Percentiles rank a stretch among this genome's conserved stretches.
These are phyloP conservation scores for Pseudomyrmex concolor DNA, from an alignment of 1,140 invertebrate species.

Conservation along the genomic window DNA sequence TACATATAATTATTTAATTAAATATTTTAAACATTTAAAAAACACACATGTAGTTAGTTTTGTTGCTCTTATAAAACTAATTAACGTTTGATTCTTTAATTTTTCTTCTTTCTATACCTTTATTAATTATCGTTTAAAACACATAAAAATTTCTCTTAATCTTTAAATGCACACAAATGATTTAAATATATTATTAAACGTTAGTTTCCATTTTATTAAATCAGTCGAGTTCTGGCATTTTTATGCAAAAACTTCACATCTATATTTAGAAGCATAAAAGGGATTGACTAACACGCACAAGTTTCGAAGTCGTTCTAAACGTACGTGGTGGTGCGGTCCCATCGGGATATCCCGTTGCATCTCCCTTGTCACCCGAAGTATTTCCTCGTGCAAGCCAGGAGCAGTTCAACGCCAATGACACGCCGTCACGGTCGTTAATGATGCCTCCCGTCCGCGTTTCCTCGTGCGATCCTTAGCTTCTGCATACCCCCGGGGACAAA, in stretches of 20 bases:
- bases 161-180: neutral
- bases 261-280: conserved; percentile 6
- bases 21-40: conserved; percentile 7
- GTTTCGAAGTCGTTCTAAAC: conserved; percentile 15
- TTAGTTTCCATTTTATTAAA: neutral
- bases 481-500: conserved; percentile 76
- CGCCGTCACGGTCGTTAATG: conserved; percentile 74
- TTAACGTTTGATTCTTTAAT: neutral
- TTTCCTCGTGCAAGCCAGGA: conserved; percentile 56
- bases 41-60: neutral
- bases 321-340: neutral
- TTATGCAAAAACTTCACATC: neutral
- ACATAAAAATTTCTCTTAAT: neutral
- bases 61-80: neutral
- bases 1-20: conserved; percentile 18
- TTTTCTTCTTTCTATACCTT: neutral
- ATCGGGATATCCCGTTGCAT: neutral
- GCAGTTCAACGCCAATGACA: conserved; percentile 73
- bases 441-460: conserved; percentile 60
- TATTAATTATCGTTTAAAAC: too few species aligned
- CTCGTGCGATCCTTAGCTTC: conserved; percentile 73
- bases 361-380: conserved; percentile 31
- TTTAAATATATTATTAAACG: neutral
- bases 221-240: neutral
- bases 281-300: neutral